These are phyloP conservation scores for Ridgeia piscesae DNA, from an alignment of 1,140 invertebrate species.

Conservation along the genomic window DNA sequence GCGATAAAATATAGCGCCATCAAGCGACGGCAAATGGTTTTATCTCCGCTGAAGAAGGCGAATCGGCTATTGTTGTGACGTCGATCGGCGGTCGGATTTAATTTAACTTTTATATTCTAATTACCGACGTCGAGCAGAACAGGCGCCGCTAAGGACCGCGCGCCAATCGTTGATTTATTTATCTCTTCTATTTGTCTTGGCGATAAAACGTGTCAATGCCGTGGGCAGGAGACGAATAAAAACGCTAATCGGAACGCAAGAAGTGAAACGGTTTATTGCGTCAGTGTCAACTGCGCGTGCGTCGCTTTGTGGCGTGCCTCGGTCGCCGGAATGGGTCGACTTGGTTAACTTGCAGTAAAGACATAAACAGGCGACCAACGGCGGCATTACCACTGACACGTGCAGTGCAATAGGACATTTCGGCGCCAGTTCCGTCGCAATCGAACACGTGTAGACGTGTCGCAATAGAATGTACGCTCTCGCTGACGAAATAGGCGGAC, in stretches of 20 bases:
- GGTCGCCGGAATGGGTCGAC: not conserved
- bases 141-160: not conserved
- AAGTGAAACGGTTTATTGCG: not conserved
- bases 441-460: not conserved
- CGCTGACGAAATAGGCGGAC: not conserved
- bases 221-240: not conserved
- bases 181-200: not conserved
- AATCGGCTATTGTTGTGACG: not conserved
- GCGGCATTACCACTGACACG: not conserved
- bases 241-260: not conserved
- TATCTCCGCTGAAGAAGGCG: not conserved
- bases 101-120: conserved; percentile 1
- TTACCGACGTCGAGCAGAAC: not conserved
- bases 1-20: not conserved
- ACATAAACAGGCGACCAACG: not conserved
- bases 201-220: not conserved
- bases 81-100: not conserved
- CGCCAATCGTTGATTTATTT: not conserved
- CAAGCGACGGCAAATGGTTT: not conserved
- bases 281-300: not conserved
- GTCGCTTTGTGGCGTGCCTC: not conserved
- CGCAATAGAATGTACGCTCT: not conserved
- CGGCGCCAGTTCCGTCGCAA: not conserved
- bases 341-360: not conserved
- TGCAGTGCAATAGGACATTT: not conserved